Evolutionary conservation across 1,140 invertebrate species (phyloP), one percentile per base, ranked within the genome.

Genomic region (Cyclargus thomasi): DNA sequence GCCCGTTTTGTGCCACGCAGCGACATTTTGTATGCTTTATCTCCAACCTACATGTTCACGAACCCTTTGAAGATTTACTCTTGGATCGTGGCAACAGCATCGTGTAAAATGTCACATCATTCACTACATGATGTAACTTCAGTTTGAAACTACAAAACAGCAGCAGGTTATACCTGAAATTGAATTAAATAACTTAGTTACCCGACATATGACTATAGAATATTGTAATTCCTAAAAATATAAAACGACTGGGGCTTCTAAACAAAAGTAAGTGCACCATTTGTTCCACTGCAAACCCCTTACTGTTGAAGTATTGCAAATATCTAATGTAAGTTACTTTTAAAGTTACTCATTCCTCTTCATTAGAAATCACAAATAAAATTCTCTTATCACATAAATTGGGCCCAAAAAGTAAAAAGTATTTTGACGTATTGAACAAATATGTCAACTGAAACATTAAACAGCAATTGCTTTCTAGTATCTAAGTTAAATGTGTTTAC

Each of bases 91-190:
- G 85, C 62, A 90, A 79, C 70, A 90, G 77, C 87, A 90, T 90
- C 74, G 85, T 90, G 80, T 88, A 90, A 75, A 88, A 88, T 83
- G 85, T 90, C 81, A 90, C 85, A 90, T 87, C 74, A 75, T 86
- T 81, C 76, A 85, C 81, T 86, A 88, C 84, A 88, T 90, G 82
- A 78, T 84, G 81, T 75, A 79, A 86, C 80, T 85, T 87, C 72
- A 87, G 67, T 81, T 79, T 82, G 67, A 67, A 76, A 67, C 74
- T 74, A 70, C 70, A 78, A 68, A 77, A 74, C 64, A 78, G 70
- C 69, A 74, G 72, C 65, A 73, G 73, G 73, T 76, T 70, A 72
- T 80, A 80, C 83, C 83, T 86, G 82, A 65, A 62, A 63, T 23
- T 53, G 36, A 18, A 62, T 55, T 63, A 65, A 63, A 47, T 47